These are phyloP conservation scores for Tachyglossus aculeatus DNA, from an alignment of 2,797 vertebrate genomes.

Conservation along the genomic window DNA sequence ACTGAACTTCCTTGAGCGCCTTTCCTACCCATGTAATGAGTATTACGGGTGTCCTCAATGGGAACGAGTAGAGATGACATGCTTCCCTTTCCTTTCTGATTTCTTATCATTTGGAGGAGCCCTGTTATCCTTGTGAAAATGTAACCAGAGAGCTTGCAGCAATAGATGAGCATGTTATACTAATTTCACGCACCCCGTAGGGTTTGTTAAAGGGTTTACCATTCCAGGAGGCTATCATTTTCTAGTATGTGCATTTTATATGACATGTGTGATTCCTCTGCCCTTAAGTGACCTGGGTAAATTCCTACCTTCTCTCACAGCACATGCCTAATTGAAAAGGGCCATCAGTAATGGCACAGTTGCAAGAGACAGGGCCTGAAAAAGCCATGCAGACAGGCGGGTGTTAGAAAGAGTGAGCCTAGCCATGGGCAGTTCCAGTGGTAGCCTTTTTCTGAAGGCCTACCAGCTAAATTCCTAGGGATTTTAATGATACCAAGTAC, in stretches of 20 bases:
- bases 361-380: slow-evolving; percentile 20
- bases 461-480: too few species aligned
- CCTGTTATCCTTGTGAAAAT: slow-evolving; percentile 38
- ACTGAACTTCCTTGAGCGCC: too few species aligned
- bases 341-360: slow-evolving; percentile 46
- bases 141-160: slow-evolving; percentile 64
- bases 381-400: slow-evolving; percentile 20
- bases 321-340: slow-evolving; percentile 64
- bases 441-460: slow-evolving; percentile 13
- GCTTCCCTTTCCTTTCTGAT: slow-evolving; percentile 12
- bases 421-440: slow-evolving; percentile 22
- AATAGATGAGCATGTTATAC: slow-evolving; percentile 60
- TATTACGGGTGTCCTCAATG: neutral
- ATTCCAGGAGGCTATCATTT: slow-evolving; percentile 62
- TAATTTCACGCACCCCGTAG: slow-evolving; percentile 52
- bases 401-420: slow-evolving; percentile 12
- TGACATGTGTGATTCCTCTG: slow-evolving; percentile 64
- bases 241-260: slow-evolving; percentile 62
- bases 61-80: neutral
- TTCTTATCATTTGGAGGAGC: slow-evolving; percentile 46
- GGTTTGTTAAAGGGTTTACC: slow-evolving; percentile 60
- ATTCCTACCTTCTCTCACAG: slow-evolving; percentile 69
- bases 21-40: neutral
- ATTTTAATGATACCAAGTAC: too few species aligned
- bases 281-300: slow-evolving; percentile 66